Percentiles rank a stretch among this genome's conserved stretches.
Evolutionary conservation across 2,113 vertebrate genomes (phyloP).

Genomic region (Narcine bancroftii): DNA sequence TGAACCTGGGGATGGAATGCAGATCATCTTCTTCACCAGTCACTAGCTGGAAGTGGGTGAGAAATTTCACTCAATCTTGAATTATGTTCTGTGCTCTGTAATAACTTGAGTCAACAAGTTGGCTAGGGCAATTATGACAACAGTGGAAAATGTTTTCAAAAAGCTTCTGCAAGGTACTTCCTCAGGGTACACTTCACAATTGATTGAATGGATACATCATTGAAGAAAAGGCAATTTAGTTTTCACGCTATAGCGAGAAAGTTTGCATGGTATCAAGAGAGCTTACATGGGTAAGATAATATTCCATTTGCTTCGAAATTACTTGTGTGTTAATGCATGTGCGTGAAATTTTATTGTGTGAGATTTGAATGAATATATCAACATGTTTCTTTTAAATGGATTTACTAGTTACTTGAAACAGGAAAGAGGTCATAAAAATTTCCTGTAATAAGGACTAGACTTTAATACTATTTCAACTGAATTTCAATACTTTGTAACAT

Average conservation of each 20-base stretch:
- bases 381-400: neutral
- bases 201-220: neutral
- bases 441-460: neutral
- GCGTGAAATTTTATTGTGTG: neutral
- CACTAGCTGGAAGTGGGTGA: neutral
- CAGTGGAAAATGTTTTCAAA: neutral
- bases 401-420: neutral
- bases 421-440: neutral
- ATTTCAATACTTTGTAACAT: neutral
- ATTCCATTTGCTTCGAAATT: conserved; percentile 3
- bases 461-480: neutral
- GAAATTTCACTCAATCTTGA: conserved; percentile 6
- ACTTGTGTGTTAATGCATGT: neutral
- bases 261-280: neutral
- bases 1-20: neutral
- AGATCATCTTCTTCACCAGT: neutral
- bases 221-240: conserved; percentile 11
- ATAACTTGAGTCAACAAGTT: conserved; percentile 8
- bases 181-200: conserved; percentile 25
- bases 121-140: neutral
- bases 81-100: neutral
- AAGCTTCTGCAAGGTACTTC: neutral
- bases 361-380: neutral
- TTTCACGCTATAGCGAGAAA: neutral
- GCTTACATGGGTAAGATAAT: neutral